A percentile compares a stretch with the other conserved stretches of the same genome.
Conservation (phyloP, 2,113 vertebrate genomes). For the Perca flavescens region DNA sequence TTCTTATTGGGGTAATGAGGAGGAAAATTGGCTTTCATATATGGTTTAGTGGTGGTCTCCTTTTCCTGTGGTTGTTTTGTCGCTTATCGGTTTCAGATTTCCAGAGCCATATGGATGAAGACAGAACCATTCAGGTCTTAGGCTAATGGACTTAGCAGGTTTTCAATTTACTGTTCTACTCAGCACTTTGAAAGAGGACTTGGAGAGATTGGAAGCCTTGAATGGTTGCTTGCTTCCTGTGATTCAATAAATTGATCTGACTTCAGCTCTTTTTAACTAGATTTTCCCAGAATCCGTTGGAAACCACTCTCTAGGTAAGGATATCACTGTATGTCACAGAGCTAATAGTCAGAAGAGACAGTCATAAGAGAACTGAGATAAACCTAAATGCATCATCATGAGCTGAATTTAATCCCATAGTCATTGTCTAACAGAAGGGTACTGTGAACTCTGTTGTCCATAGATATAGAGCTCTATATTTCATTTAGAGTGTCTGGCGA, state of each 20-base stretch:
- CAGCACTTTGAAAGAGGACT: conserved; percentile 46
- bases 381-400: background rate
- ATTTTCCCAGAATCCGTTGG: background rate
- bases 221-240: conserved; percentile 22
- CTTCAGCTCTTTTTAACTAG: conserved; percentile 27
- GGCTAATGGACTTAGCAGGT: conserved; percentile 64
- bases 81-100: conserved; percentile 45
- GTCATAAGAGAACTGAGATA: background rate
- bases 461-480: conserved; percentile 11
- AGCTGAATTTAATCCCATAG: background rate
- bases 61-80: conserved; percentile 43
- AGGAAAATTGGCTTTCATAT: conserved; percentile 24
- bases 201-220: conserved; percentile 1
- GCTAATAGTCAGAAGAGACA: background rate
- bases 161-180: conserved; percentile 43
- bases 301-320: background rate
- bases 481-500: conserved; percentile 7
- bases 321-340: background rate
- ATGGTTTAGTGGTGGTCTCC: conserved; percentile 2
- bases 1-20: background rate
- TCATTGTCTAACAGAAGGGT: background rate
- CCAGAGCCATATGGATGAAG: conserved; percentile 33
- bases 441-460: background rate
- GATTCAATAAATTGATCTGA: conserved; percentile 50
- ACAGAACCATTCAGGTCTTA: conserved; percentile 15